Evolutionary conservation across 2,113 vertebrate genomes (phyloP).

Genomic region (Pelodiscus sinensis): DNA sequence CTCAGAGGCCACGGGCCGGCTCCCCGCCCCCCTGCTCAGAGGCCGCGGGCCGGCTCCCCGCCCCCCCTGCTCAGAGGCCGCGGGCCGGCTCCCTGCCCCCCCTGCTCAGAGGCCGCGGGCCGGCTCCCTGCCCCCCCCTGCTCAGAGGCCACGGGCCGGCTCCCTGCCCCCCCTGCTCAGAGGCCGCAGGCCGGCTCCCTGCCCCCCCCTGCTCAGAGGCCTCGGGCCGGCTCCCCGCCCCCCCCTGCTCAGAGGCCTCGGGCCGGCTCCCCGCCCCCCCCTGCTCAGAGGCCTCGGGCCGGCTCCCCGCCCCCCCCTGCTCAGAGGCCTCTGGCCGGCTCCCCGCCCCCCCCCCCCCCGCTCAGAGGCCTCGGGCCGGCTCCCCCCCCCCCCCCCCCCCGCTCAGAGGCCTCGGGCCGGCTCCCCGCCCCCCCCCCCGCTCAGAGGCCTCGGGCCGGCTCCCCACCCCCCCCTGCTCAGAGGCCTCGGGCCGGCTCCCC

Average conservation of each 20-base stretch:
- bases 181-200: rapidly evolving
- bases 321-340: neutral
- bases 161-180: rapidly evolving
- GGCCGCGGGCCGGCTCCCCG: rapidly evolving
- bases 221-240: rapidly evolving
- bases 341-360: rapidly evolving
- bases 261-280: rapidly evolving
- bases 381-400: rapidly evolving
- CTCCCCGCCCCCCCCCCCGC: rapidly evolving
- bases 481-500: rapidly evolving
- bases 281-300: rapidly evolving
- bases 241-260: rapidly evolving
- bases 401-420: rapidly evolving
- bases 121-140: rapidly evolving
- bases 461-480: rapidly evolving
- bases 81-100: rapidly evolving
- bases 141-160: neutral
- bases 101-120: neutral
- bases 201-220: neutral
- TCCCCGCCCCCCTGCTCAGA: too few relatives aligned
- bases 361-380: neutral
- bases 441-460: neutral
- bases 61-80: rapidly evolving
- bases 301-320: rapidly evolving
- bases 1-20: too few relatives aligned